Evolutionary conservation across 2,888 invertebrate genomes (phyloP), one percentile per base, ranked within the genome.

Genomic region (Ectobius pallidus): DNA sequence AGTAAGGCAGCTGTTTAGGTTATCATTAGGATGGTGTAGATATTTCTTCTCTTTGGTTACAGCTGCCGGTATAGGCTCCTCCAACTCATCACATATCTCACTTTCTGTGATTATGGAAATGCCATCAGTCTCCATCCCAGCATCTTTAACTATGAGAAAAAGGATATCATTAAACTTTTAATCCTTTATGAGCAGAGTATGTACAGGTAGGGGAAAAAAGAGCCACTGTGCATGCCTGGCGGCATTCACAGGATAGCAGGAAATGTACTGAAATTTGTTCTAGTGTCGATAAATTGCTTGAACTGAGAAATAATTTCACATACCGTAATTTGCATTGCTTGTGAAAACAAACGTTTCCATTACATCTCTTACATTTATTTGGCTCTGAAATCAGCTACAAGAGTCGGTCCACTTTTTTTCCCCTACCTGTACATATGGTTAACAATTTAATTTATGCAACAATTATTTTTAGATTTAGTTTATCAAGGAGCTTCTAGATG

Each of bases 21-120:
- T 61, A 2, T 58, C 30, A 42, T 58, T 70, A 7, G 70, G 70
- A 61, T 70, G 70, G n/a, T 70, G 70, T 20, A 70, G 9, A 70
- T 70, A 70, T n/a, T 70, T 70, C 44, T 30, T 70, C 27, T 44
- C 58, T 14, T 70, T 70, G n/a, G 55, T 25, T 16, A 18, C 39
- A 27, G 44, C 42, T 30, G 22, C 32, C 42, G 46, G 9, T 14
- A 65, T 7, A 44, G 65, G 1, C 7, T 65, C 44, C 4, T 65
- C 65, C 65, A 65, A 27, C 11, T 46, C 65, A 22, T 65, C 39
- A 65, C 25, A 44, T 42, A n/a, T 25, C 18, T 65, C 65, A 65
- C 65, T 65, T n/a, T 65, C 65, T 22, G 46, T 65, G 22, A 65
- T 65, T 22, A 65, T 46, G 27, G 65, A 65, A 16, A 65, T 46